Evolutionary conservation across 1,140 invertebrate genomes (phyloP), one percentile per base, ranked within the genome.

Genomic region (Zophobas morio): DNA sequence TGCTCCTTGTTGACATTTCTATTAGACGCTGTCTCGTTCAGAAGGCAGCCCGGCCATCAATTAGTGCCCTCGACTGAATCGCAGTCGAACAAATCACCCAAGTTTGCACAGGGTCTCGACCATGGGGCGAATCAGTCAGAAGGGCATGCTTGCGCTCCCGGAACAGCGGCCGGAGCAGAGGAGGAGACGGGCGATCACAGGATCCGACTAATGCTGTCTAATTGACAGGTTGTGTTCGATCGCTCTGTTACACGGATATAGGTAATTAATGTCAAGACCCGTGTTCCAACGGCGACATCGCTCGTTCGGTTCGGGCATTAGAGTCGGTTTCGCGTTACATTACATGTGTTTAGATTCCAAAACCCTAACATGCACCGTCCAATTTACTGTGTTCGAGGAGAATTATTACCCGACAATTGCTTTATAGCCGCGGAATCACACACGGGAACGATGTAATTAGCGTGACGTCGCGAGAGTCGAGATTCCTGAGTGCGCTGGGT

Each of bases 181-280:
- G 3, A 51, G 42, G 63, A 70, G 63, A 1, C 63, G 63, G 35
- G 33, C 42, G 37, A 39, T 70, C 42, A 72, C 54, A 46, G 73
- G 51, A 53, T 53, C 51, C 37, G 78, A 84, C 83, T 86, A 85
- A 86, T 84, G 81, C 85, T 80, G 82, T 84, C 84, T 86, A 86
- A 86, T 86, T 86, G 85, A 86, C 85, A 86, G 85, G 84, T 85
- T 85, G 83, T 85, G 84, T 85, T 85, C 82, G 83, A 85, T 84
- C 83, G 84, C 77, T 79, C 81, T 77, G 83, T 80, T 84, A 85
- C 84, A 85, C 83, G 85, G 84, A 86, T 86, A 86, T 86, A 85
- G 85, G 85, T 86, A 85, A 86, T 86, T 85, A 86, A 86, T 84
- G 85, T 86, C 85, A 85, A 83, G 82, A 84, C 81, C 83, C 83